These are phyloP conservation scores for Automeris io DNA, from an alignment of 2,888 invertebrate species.

Conservation along the genomic window DNA sequence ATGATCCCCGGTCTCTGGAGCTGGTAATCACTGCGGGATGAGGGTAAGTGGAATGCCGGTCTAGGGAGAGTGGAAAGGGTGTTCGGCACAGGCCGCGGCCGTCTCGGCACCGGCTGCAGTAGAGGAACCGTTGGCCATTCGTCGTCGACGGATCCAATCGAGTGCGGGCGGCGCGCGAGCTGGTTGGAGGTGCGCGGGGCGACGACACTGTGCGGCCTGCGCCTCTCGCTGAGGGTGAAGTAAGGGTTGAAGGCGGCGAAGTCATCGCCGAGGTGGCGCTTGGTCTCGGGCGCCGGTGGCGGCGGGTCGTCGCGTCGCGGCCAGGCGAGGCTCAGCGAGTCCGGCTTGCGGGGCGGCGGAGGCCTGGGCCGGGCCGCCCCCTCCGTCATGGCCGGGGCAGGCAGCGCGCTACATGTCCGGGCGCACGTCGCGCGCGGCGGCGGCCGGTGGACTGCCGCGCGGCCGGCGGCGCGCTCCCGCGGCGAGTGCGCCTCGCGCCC, in stretches of 20 bases:
- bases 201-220: constrained; percentile 76
- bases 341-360: constrained; percentile 72
- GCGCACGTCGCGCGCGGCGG: constrained; percentile 56
- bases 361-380: constrained; percentile 70
- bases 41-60: constrained; percentile 73
- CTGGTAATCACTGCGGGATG: constrained; percentile 80
- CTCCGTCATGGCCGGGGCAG: constrained; percentile 61
- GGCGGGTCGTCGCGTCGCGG: constrained; percentile 70
- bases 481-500: constrained; percentile 31
- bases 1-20: constrained; percentile 73
- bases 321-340: constrained; percentile 57
- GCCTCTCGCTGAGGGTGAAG: constrained; percentile 67
- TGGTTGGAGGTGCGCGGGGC: constrained; percentile 55
- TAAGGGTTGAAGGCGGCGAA: constrained; percentile 75
- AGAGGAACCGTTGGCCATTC: constrained; percentile 67
- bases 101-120: constrained; percentile 74
- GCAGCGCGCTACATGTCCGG: constrained; percentile 43
- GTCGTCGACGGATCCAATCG: constrained; percentile 74
- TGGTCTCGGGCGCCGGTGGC: constrained; percentile 62
- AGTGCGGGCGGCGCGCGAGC: constrained; percentile 75
- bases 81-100: constrained; percentile 63
- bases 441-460: constrained; percentile 44
- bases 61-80: constrained; percentile 58
- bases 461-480: constrained; percentile 20
- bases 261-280: constrained; percentile 41